Percentiles rank a stretch among this genome's conserved stretches.
phyloP scores from a whole-genome alignment of 2,797 vertebrate genomes.

The Ciconia nigra region DNA sequence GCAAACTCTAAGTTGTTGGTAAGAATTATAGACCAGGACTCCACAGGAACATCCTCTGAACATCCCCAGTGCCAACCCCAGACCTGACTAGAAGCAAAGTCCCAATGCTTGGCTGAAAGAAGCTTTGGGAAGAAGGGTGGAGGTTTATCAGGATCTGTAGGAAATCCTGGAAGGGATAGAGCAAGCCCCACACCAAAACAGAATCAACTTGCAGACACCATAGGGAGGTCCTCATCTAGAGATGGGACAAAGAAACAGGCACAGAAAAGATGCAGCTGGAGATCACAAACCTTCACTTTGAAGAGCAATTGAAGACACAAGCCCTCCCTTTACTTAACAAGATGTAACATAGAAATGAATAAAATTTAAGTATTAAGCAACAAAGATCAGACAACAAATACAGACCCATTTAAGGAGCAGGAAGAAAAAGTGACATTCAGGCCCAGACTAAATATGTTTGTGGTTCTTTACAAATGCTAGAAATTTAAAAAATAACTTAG shows the following conservation, averaged over 20 bases:
- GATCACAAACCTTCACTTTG: neutral
- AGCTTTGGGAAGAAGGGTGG: neutral
- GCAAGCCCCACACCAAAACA: neutral
- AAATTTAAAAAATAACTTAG: neutral
- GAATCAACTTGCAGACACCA: neutral
- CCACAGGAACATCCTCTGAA: neutral
- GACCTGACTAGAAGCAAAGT: neutral
- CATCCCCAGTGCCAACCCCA: neutral
- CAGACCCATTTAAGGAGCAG: neutral
- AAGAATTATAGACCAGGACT: neutral
- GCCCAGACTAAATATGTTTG: neutral
- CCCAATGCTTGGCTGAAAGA: neutral
- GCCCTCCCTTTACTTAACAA: neutral
- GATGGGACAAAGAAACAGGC: neutral
- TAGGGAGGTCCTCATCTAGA: neutral
- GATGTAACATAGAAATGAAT: neutral
- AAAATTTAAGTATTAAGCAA: neutral
- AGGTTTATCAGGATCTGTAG: neutral
- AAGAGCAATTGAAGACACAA: neutral
- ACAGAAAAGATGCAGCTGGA: neutral
- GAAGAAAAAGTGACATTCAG: neutral
- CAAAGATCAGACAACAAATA: neutral
- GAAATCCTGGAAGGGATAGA: neutral
- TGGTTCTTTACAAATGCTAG: neutral
- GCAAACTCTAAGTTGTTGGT: neutral